These are phyloP conservation scores for Reticulitermes speratus DNA, from an alignment of 1,140 invertebrate species.

Conservation along the genomic window DNA sequence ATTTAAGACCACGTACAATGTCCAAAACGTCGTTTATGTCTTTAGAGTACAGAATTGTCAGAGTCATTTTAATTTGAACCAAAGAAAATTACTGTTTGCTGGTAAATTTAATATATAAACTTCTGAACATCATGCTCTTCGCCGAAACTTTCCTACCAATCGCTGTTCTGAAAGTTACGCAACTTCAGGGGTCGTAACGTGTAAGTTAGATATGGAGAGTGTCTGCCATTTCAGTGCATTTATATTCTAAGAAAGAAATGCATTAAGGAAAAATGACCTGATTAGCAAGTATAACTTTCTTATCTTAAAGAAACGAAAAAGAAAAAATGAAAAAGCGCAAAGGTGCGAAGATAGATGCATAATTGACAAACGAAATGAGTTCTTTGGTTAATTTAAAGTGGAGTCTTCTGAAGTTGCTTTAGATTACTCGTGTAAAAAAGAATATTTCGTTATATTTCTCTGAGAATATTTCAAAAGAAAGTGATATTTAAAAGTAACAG, in stretches of 20 bases:
- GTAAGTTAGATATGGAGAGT: not conserved
- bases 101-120: no score
- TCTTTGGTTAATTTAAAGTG: constrained; percentile 22
- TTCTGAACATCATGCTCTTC: no score
- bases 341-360: constrained; percentile 26
- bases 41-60: no score
- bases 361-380: constrained; percentile 27
- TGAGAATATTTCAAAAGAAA: constrained; percentile 20
- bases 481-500: not conserved
- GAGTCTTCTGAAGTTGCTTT: not conserved
- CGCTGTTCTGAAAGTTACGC: no score
- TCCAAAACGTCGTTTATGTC: no score
- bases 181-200: no score
- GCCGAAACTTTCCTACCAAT: no score
- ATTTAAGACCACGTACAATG: no score
- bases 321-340: not conserved
- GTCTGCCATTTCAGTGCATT: not conserved
- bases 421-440: not conserved
- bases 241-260: not conserved
- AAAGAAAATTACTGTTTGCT: no score
- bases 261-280: not conserved
- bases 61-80: no score
- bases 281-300: constrained; percentile 10
- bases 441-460: not conserved
- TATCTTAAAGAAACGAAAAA: not conserved